These are phyloP conservation scores for Parazoanthus darwini DNA, from an alignment of 92 coral and sea anemone genomes.

Conservation along the genomic window DNA sequence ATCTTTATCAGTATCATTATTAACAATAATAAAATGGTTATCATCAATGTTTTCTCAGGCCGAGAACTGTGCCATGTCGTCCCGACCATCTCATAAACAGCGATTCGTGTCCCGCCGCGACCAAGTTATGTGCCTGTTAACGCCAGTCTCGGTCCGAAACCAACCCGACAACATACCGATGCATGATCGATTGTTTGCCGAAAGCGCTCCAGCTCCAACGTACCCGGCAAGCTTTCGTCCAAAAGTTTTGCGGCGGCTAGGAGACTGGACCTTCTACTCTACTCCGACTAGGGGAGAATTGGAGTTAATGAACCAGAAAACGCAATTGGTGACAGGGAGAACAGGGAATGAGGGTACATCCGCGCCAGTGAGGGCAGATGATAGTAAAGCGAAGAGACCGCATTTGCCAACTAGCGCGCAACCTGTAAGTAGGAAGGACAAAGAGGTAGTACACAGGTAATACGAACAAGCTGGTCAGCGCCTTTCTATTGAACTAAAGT, in stretches of 20 bases:
- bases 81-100: conserved; percentile 23
- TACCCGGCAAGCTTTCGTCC: conserved; percentile 30
- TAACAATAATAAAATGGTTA: no score
- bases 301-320: not conserved
- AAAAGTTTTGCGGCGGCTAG: conserved; percentile 18
- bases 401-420: not conserved
- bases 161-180: not conserved
- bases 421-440: not conserved
- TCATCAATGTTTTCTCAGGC: not conserved
- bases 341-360: not conserved
- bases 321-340: not conserved
- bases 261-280: conserved; percentile 31
- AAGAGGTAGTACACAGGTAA: conserved; percentile 17
- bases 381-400: not conserved
- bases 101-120: conserved; percentile 25
- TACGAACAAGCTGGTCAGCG: not conserved
- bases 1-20: no score
- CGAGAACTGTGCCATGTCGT: not conserved
- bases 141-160: conserved; percentile 14
- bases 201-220: conserved; percentile 23
- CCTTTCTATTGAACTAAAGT: not conserved
- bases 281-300: conserved; percentile 23
- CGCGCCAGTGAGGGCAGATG: not conserved
- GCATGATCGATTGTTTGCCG: conserved; percentile 31
- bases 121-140: conserved; percentile 32